Evolutionary conservation across 2,797 vertebrate genomes (phyloP), one percentile per base, ranked within the genome.

Genomic region (Sphaeramia orbicularis): DNA sequence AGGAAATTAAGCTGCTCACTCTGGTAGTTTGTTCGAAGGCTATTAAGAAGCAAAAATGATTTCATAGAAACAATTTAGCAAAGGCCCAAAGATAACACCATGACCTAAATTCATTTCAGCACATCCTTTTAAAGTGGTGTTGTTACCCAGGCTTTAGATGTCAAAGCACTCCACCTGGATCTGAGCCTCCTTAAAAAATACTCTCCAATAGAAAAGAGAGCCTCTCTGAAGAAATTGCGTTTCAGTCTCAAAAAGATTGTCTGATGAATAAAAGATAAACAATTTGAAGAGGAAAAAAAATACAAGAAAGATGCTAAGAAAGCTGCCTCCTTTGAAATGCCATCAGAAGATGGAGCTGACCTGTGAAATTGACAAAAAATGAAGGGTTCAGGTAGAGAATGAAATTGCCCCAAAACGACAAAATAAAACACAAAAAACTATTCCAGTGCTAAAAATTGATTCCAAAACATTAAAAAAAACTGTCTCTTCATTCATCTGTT

Each of bases 181-280:
- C 45, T 44, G 24, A 24, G 19, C 59, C 49, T 60, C 44, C 50
- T 63, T 53, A 49, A 56, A 41, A 54, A 77, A 37, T 1, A 30
- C 15, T 3, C 13, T 18, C 10, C 21, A 24, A 24, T 14, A 69
- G 44, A 53, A 47, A 55, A 50, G 19, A 48, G n/a, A 21, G 51
- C 14, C 30, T 35, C 21, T 62, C 32, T 49, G 66, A 16, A 70
- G 44, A 66, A 74, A 66, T 65, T 18, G 10, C 49, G 69, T 84
- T 76, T 74, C 65, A 67, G 62, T 77, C 70, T 67, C 30, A 16
- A 51, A 54, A 67, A 84, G 42, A 79, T 43, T 59, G 15, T 47
- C 24, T 10, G 9, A 67, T 77, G 62, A 78, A 89, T 76, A 80
- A 82, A 74, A 77, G 51, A 90, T 75, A 80, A 76, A 78, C 59